Evolutionary conservation across 2,113 vertebrate genomes (phyloP), one percentile per base, ranked within the genome.

Genomic region (human (Homo sapiens)): DNA sequence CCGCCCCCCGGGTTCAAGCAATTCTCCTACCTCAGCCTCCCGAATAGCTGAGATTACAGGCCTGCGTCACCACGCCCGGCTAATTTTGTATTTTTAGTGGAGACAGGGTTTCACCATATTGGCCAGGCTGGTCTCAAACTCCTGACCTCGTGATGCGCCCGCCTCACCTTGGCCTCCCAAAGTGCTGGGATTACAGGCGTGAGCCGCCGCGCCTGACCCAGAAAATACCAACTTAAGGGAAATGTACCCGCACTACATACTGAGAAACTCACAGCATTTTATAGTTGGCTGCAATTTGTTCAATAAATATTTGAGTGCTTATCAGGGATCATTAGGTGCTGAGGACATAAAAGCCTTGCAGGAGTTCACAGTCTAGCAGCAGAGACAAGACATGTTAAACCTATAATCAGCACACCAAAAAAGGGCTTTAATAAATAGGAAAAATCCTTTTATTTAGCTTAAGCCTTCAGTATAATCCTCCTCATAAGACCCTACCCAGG

Each of bases 391-490:
- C n/a, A 76, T 23, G 72, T 96, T 96, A 96, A 86, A 52, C 38
- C 52, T 55, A 30, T 86, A 90, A 92, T 68, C 30, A 40, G 38
- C 83, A 79, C 79, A 64, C 45, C 43, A 38, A 79, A 91, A 66
- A 64, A 90, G 50, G 40, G 32, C 43, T 89, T 88, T 91, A 55
- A 59, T 87, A 84, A 92, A 82, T 89, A 88, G n/a, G n/a, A 83
- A 68, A 84, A 80, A 87, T 66, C 40, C 40, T 35, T 40, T 86
- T 57, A 38, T 59, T 86, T 83, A 76, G 87, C 16, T 87, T 89
- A 96, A 92, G 57, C 8, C 57, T 90, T 72, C 73, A 32, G 52
- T 80, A 83, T 96, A 85, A 85, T n/a, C 57, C 57, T 95, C 76
- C 50, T 48, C n/a, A 22, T 22, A 27, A 85, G 50, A 50, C 50